Evolutionary conservation across 2,888 invertebrate species (phyloP), one percentile per base, ranked within the genome.

Genomic region (Hydrotaea diabolus): DNA sequence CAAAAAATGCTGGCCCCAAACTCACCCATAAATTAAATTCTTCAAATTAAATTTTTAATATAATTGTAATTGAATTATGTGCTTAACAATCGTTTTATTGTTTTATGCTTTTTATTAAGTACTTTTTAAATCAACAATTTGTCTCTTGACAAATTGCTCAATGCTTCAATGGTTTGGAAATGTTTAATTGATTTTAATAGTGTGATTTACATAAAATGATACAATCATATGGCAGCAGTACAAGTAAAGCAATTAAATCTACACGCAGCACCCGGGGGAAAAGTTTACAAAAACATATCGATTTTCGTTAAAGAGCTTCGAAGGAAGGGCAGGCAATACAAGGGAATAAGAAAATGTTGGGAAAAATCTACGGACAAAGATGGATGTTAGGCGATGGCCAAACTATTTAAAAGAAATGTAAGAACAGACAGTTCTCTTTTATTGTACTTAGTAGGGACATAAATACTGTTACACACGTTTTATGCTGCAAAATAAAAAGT

Each of bases 181-280:
- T 64, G 73, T 83, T 83, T 77, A 83, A 83, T 83, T 80, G 80
- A 83, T 74, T 83, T 83, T 31, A 55, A 82, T 79, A 72, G 31
- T 55, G 55, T 73, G 62, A 8, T 53, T 74, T 39, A 66, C 39
- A 66, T 66, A 62, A 31, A 15, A 62, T 62, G 31, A 31, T 62
- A 31, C 31, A 62, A 13, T 78, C 43, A 9, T 9, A 53, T 39
- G 13, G 7, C 39, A 39, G 13, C 39, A 1, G 9, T 7, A 31
- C 7, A 39, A 39, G 8, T 39, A 13, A 19, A 49, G 31, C 64
- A 73, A 64, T 39, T 49, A 77, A 17, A 26, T 31, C 17, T n/a
- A 15, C n/a, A 36, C n/a, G 7, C 31, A 31, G 8, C 31, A 15
- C 59, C 59, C 13, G n/a, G 31, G 17, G 62, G 31, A 17, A 9